Evolutionary conservation across 2,888 invertebrate genomes (phyloP).

Genomic region (Drosophila quinaria): DNA sequence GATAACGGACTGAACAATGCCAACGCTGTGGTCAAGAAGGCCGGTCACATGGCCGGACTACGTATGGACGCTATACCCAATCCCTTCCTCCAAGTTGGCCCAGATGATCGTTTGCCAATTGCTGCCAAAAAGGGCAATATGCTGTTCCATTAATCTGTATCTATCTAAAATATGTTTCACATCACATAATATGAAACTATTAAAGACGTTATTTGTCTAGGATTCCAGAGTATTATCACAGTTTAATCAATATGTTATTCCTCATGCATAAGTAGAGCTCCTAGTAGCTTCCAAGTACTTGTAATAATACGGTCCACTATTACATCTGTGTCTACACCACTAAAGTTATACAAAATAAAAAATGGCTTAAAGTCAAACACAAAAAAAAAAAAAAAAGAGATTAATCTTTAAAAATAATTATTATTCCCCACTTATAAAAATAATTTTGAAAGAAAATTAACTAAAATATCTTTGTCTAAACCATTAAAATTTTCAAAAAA

Average conservation of each 20-base stretch:
- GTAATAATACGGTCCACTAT: slow-evolving; percentile 16
- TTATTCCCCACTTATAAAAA: background rate
- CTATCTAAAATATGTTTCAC: background rate
- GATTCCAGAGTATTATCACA: slow-evolving; percentile 34
- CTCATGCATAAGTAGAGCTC: slow-evolving; percentile 41
- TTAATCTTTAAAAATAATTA: background rate
- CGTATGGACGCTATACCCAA: slow-evolving; percentile 91
- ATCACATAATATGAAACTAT: slow-evolving; percentile 6
- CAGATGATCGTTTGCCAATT: slow-evolving; percentile 94
- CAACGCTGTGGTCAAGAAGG: slow-evolving; percentile 89
- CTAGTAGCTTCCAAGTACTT: slow-evolving; percentile 38
- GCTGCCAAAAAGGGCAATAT: slow-evolving; percentile 96
- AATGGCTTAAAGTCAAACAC: slow-evolving; percentile 58
- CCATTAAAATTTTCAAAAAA: background rate
- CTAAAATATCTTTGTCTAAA: background rate
- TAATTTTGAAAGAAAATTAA: too few relatives aligned
- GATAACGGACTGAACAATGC: slow-evolving; percentile 87
- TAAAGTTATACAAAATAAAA: slow-evolving; percentile 67
- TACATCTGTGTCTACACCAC: slow-evolving; percentile 26
- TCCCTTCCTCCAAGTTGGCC: slow-evolving; percentile 89
- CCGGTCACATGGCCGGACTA: slow-evolving; percentile 50
- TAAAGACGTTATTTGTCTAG: slow-evolving; percentile 53
- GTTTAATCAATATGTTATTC: slow-evolving; percentile 53
- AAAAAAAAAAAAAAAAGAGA: slow-evolving; percentile 8
- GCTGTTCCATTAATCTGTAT: slow-evolving; percentile 84